phyloP scores from a whole-genome alignment of 2,113 vertebrate genomes.

The Vulpes ferrilata region DNA sequence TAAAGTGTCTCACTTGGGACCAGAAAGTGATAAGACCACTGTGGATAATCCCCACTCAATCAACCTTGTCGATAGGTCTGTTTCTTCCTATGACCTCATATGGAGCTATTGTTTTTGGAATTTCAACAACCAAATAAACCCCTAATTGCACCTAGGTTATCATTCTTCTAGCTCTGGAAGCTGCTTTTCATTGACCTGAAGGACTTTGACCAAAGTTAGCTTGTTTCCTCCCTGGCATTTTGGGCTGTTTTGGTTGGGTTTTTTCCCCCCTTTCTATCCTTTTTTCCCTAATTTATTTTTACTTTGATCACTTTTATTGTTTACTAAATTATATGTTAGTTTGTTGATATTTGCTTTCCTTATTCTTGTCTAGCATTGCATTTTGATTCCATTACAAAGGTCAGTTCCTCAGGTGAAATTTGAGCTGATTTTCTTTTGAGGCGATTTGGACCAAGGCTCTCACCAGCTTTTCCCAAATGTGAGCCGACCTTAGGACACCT shows the following conservation, averaged over 20 bases:
- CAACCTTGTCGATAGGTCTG: neutral
- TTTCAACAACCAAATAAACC: neutral
- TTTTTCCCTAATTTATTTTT: neutral
- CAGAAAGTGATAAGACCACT: neutral
- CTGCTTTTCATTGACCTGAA: neutral
- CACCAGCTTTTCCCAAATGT: neutral
- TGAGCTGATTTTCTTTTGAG: neutral
- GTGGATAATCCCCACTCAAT: neutral
- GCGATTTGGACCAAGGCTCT: neutral
- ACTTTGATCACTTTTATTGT: no score
- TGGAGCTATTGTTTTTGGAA: neutral
- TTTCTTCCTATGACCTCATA: neutral
- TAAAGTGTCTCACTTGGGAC: neutral
- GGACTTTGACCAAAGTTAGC: neutral
- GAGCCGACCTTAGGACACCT: neutral
- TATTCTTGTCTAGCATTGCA: neutral
- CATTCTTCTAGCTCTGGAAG: neutral
- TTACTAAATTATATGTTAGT: no score
- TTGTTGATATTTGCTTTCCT: neutral
- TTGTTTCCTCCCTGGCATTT: neutral
- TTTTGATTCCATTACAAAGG: neutral
- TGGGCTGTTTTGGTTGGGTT: neutral
- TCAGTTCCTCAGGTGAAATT: neutral
- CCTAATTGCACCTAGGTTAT: neutral
- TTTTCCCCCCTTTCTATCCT: neutral